Evolutionary conservation across 2,888 invertebrate genomes (phyloP).

Genomic region (Stegophylla sp.): DNA sequence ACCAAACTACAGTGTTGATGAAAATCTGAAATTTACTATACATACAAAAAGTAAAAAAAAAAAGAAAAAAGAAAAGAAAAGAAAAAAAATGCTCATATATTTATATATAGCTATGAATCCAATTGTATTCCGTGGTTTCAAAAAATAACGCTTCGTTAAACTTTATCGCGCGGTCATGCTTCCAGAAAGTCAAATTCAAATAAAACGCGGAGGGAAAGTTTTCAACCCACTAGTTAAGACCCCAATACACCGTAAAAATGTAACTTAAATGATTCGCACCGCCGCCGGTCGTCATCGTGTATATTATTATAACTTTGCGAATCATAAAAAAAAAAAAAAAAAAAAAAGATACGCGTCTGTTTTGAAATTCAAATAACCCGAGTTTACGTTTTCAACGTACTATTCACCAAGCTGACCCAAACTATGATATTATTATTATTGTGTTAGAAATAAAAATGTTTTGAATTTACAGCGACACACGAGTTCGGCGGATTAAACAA

Average conservation of each 20-base stretch:
- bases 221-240: conserved; percentile 46
- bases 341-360: conserved; percentile 21
- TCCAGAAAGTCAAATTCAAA: conserved; percentile 34
- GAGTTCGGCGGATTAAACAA: neutral
- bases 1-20: neutral
- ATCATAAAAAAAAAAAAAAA: conserved; percentile 23
- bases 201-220: conserved; percentile 46
- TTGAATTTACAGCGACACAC: neutral
- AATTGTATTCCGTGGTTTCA: conserved; percentile 23
- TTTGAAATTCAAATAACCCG: conserved; percentile 52
- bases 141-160: conserved; percentile 51
- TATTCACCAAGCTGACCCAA: no score
- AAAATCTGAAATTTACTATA: neutral
- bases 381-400: conserved; percentile 5
- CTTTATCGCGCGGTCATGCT: conserved; percentile 30
- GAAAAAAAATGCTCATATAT: no score
- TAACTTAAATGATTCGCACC: conserved; percentile 55
- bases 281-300: conserved; percentile 34
- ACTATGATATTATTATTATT: no score
- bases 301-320: conserved; percentile 51
- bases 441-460: conserved; percentile 13
- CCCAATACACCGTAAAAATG: conserved; percentile 19
- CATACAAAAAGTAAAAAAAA: conserved; percentile 1
- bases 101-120: neutral
- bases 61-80: neutral